A percentile compares a stretch with the other conserved stretches of the same genome.
phyloP scores from a whole-genome alignment of 2,113 vertebrate species.

The Oncorhynchus clarkii region DNA sequence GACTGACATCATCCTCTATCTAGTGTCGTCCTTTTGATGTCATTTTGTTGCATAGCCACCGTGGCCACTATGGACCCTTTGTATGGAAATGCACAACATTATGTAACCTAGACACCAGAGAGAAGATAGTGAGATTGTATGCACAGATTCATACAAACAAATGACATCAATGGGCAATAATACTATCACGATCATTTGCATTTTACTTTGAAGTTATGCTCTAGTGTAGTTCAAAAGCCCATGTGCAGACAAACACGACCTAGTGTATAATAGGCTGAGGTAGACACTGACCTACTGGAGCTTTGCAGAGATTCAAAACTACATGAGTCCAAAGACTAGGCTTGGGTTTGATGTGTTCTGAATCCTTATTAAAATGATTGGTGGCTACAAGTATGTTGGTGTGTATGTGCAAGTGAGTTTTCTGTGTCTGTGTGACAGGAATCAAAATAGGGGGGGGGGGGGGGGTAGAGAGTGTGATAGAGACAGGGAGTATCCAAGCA shows the following conservation, averaged over 20 bases:
- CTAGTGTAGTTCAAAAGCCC: not conserved
- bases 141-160: not conserved
- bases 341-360: conserved; percentile 15
- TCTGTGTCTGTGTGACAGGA: conserved; percentile 22
- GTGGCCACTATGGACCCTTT: too few species aligned
- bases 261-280: not conserved
- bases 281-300: conserved; percentile 13
- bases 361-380: conserved; percentile 16
- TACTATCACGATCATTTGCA: not conserved
- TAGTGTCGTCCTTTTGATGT: too few species aligned
- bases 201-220: conserved; percentile 3
- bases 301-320: conserved; percentile 3
- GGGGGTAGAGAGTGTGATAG: conserved; percentile 7
- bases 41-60: too few species aligned
- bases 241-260: not conserved
- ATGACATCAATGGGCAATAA: not conserved
- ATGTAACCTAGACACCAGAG: too few species aligned
- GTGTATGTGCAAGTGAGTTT: conserved; percentile 10
- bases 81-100: too few species aligned
- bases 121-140: not conserved
- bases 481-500: conserved; percentile 33
- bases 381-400: conserved; percentile 12
- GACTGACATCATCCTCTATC: too few species aligned
- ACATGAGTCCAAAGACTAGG: not conserved
- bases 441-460: conserved; percentile 23